Percentiles rank a stretch among this genome's conserved stretches.
phyloP scores from a whole-genome alignment of 2,797 vertebrate species.

The Semaprochilodus insignis region DNA sequence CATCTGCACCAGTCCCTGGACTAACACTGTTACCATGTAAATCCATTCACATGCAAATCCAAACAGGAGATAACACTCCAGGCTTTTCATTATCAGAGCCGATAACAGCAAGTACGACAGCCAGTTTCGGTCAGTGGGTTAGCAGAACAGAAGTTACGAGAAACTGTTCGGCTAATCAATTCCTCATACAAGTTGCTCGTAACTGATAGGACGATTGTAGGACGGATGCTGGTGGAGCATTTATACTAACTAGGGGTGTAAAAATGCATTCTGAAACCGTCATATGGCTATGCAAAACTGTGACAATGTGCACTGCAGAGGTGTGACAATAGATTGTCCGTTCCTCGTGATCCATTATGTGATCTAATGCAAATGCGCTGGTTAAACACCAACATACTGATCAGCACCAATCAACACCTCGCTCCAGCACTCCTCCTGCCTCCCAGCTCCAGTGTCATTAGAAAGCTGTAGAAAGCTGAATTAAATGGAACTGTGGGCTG shows the following conservation, averaged over 20 bases:
- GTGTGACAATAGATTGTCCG: no score
- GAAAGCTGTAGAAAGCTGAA: no score
- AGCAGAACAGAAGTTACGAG: not conserved
- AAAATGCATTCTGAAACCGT: no score
- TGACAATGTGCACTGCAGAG: no score
- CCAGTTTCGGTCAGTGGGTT: not conserved
- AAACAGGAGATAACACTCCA: constrained; percentile 4
- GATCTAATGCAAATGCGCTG: no score
- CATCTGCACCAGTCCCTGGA: not conserved
- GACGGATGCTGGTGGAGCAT: not conserved
- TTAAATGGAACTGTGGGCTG: no score
- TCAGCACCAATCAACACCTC: no score
- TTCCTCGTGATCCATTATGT: no score
- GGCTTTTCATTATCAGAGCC: constrained; percentile 13
- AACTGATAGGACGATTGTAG: not conserved
- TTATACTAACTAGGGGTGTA: not conserved
- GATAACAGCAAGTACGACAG: not conserved
- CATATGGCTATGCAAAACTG: no score
- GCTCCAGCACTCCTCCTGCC: no score
- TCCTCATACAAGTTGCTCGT: not conserved
- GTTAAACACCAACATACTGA: no score
- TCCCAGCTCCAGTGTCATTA: no score
- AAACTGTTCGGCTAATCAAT: constrained; percentile 1
- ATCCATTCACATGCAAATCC: not conserved
- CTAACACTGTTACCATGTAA: not conserved